Percentiles rank a stretch among this genome's conserved stretches.
Conservation (phyloP, 2,113 vertebrate species). For the Neotoma lepida region DNA sequence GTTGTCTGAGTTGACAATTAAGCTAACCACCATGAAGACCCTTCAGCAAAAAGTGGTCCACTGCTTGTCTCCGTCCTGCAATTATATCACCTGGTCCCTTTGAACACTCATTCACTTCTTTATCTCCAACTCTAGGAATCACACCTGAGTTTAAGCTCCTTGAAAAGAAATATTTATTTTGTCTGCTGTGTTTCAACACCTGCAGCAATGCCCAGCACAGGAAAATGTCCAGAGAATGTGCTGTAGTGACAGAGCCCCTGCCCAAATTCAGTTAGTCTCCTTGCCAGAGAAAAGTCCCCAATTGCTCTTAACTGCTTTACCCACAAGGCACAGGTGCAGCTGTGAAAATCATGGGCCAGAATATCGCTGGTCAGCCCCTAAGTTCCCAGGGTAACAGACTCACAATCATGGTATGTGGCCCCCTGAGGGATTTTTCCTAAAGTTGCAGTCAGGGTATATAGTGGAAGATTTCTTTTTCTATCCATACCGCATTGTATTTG, state of each 20-base stretch:
- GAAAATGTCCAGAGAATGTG: background rate
- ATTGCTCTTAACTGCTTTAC: background rate
- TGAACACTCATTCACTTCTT: background rate
- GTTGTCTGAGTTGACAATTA: background rate
- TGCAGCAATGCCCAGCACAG: background rate
- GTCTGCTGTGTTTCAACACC: background rate
- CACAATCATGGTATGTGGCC: background rate
- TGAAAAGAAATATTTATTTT: background rate
- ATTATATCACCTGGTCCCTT: background rate
- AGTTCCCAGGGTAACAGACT: constrained; percentile 9
- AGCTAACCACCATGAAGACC: too few species aligned
- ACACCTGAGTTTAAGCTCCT: background rate
- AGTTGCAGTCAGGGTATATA: constrained; percentile 54
- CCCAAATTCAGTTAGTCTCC: background rate
- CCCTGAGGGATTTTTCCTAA: background rate
- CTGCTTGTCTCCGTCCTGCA: background rate
- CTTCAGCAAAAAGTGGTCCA: background rate
- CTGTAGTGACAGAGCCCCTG: background rate
- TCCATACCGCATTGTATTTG: constrained; percentile 65
- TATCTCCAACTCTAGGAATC: background rate
- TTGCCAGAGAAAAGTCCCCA: background rate
- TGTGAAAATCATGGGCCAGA: background rate
- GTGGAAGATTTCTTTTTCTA: constrained; percentile 64
- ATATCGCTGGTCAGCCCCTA: background rate
- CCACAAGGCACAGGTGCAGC: background rate